Conservation (phyloP, 2,113 vertebrate genomes). For the Dicrurus megarhynchus region DNA sequence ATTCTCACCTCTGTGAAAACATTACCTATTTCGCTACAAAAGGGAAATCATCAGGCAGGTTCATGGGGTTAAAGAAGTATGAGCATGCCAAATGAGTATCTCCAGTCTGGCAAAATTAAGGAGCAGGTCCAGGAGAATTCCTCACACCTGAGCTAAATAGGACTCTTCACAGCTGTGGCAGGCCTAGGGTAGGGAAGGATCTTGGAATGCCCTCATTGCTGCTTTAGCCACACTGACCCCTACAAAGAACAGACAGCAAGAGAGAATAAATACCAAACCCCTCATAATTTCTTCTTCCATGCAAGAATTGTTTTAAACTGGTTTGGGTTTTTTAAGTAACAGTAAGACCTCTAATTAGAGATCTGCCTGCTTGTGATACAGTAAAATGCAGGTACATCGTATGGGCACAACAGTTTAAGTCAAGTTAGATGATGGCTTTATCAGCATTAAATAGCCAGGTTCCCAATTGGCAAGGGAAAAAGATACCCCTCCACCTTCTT, state of each 20-base stretch:
- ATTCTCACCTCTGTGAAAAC: not conserved
- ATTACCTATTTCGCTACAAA: not conserved
- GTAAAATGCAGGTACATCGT: not conserved
- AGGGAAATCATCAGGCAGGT: not conserved
- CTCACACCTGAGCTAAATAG: not conserved
- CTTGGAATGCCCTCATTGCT: not conserved
- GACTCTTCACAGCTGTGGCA: not conserved
- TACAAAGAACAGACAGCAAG: not conserved
- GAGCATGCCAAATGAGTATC: not conserved
- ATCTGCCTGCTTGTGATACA: not conserved
- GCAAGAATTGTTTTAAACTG: not conserved
- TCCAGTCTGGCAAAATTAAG: not conserved
- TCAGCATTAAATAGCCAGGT: not conserved
- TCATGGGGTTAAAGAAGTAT: not conserved
- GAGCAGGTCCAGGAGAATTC: not conserved
- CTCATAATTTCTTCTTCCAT: not conserved
- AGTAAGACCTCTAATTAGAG: not conserved
- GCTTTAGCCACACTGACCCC: not conserved
- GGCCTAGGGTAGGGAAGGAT: not conserved
- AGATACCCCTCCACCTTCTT: not conserved
- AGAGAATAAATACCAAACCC: not conserved
- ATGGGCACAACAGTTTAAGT: not conserved
- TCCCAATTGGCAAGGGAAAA: not conserved
- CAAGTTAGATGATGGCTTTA: not conserved
- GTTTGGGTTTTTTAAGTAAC: not conserved